Base-by-base conservation (phyloP, 2,113 vertebrate species). In the Cephalopterus ornatus region DNA sequence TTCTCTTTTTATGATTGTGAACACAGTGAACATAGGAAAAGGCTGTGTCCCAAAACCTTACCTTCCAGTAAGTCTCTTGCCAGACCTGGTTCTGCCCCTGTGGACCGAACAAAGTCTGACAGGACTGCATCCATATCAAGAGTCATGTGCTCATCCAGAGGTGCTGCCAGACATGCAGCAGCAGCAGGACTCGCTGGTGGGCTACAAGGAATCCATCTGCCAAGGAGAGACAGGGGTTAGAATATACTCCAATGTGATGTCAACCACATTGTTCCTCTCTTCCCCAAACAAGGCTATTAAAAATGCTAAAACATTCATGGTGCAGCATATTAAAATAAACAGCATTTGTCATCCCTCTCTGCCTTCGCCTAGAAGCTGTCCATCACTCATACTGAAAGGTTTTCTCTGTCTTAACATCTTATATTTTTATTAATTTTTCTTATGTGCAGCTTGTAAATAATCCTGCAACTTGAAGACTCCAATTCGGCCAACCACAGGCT, bases 21-120 rank as follows among this genome's bases (percentile, higher is more conserved):
- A 59, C 62, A 52, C 66, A 84, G 26, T 33, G 27, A 91, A 23
- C 20, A 68, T 2, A 59, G 41, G 56, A 80, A 75, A 86, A 17
- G 18, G 13, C 5, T 21, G 13, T 20, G 24, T 30, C 27, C 30
- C 14, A 6, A 30, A 30, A 12, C 9, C 44, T 98, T 98, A 99
- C 99, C 99, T 99, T 99, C 99, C 86, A 99, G 98, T 98, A 99
- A 98, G 98, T 99, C 99, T 98, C 99, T 99, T 97, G 99, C 99
- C 99, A 99, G 99, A 99, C 99, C 99, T 82, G 99, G 99, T 98
- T 99, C 99, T 97, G 99, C 99, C 98, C 99, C 99, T 4, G 99
- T 99, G 98, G 99, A 99, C 98, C 99, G 99, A 99, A 99, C 99
- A 98, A 99, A 99, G 99, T 99, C 99, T 99, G 99, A 99, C 98